Conservation (phyloP, 2,888 invertebrate genomes). For the Ligdia adustata region DNA sequence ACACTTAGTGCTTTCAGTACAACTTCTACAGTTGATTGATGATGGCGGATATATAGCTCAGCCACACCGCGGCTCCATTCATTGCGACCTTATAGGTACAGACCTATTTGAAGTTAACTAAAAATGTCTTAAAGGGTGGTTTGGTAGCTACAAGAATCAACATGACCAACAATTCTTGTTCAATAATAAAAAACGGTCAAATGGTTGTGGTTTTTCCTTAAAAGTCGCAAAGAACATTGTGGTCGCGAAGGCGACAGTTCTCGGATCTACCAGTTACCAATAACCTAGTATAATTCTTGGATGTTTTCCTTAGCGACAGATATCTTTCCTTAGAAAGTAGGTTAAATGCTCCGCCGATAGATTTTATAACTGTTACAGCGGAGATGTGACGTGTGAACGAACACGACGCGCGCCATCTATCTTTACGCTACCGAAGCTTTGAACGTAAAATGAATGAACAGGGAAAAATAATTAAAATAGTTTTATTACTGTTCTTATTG, state of each 20-base stretch:
- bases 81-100: slow-evolving; percentile 39
- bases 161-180: too few species aligned
- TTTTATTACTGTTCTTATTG: neutral
- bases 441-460: neutral
- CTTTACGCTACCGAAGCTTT: neutral
- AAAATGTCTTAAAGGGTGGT: too few species aligned
- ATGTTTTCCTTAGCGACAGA: slow-evolving; percentile 41
- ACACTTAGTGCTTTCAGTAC: too few species aligned
- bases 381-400: slow-evolving; percentile 7
- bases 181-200: too few species aligned
- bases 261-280: too few species aligned
- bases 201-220: too few species aligned
- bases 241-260: too few species aligned
- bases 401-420: too few species aligned
- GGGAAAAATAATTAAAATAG: neutral
- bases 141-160: too few species aligned
- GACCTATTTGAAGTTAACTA: too few species aligned
- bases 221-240: too few species aligned
- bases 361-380: slow-evolving; percentile 36
- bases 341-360: slow-evolving; percentile 45
- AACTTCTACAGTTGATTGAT: slow-evolving; percentile 19
- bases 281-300: too few species aligned
- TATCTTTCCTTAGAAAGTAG: slow-evolving; percentile 34
- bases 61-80: slow-evolving; percentile 39
- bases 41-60: slow-evolving; percentile 9